Evolutionary conservation across 2,888 invertebrate genomes (phyloP), one percentile per base, ranked within the genome.

Genomic region (Rhagophthalmus giganteus): DNA sequence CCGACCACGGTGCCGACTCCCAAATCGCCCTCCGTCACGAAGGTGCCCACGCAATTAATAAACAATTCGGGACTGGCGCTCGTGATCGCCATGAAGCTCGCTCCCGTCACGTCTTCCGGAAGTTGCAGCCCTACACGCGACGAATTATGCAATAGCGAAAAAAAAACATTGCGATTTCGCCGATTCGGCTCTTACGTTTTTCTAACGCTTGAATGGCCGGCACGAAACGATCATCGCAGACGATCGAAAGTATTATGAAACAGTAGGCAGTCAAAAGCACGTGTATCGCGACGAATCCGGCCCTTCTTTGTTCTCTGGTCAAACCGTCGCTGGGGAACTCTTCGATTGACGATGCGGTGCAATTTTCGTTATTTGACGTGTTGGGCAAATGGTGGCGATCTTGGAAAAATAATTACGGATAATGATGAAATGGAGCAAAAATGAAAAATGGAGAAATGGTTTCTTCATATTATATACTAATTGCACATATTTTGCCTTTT

Each of bases 161-260:
- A n/a, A n/a, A n/a, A n/a, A n/a, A n/a, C n/a, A n/a, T n/a, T n/a
- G n/a, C n/a, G n/a, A n/a, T n/a, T n/a, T n/a, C n/a, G n/a, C n/a
- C n/a, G n/a, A n/a, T n/a, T n/a, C n/a, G n/a, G n/a, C n/a, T n/a
- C n/a, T 80, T 72, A 91, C 92, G 85, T 65, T 86, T 83, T 70
- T 90, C 88, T 74, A 92, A 88, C 68, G 81, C 85, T 72, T 88
- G 90, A 54, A 93, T 86, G 27, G 90, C 87, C 2, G 93, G 90
- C 35, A 93, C 92, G 73, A 93, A 93, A 74, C 88, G 93, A 72
- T 90, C 89, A 72, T 93, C 92, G 70, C 93, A 88, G 6, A 91
- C 87, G 60, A 91, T 84, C 2, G 88, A 88, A 44, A 92, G 76
- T 9, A 87, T 75, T 20, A 87, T 76, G 67, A 91, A 91, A 65